Conservation (phyloP, 2,888 invertebrate species). For the Cantharis nigra region DNA sequence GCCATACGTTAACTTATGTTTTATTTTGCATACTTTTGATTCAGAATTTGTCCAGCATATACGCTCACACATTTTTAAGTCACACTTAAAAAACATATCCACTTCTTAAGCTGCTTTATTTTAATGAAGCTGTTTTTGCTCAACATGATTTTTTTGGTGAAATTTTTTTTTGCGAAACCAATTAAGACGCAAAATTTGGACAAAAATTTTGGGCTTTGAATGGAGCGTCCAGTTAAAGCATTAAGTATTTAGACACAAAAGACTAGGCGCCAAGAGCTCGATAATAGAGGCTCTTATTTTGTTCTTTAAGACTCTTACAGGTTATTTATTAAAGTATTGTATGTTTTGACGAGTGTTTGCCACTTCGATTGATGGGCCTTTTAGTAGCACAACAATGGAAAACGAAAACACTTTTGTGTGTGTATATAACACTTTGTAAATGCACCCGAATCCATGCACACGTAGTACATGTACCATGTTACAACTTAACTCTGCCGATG, state of each 20-base stretch:
- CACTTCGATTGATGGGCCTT: slow-evolving; percentile 4
- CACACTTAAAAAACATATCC: not conserved
- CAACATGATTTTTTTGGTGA: not conserved
- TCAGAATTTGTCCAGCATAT: not conserved
- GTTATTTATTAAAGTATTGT: slow-evolving; percentile 11
- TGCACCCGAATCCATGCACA: not conserved
- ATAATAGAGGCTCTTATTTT: slow-evolving; percentile 21
- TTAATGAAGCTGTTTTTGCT: not conserved
- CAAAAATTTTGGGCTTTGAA: not conserved
- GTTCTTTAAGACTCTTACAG: slow-evolving; percentile 14
- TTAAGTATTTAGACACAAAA: slow-evolving; percentile 8
- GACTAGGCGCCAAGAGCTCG: slow-evolving; percentile 16
- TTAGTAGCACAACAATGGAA: not conserved
- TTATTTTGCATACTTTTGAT: slow-evolving; percentile 16
- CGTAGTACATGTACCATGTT: too few relatives aligned
- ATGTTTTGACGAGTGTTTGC: slow-evolving; percentile 12
- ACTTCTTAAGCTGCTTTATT: not conserved
- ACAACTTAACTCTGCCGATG: not conserved
- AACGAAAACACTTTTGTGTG: slow-evolving; percentile 2
- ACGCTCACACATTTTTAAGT: not conserved
- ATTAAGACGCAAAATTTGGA: not conserved
- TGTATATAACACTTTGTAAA: slow-evolving; percentile 1
- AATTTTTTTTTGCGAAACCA: not conserved
- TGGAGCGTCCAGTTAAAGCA: not conserved
- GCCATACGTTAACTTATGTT: slow-evolving; percentile 31